Evolutionary conservation across 2,888 invertebrate genomes (phyloP).

Genomic region (Geotrupes spiniger): DNA sequence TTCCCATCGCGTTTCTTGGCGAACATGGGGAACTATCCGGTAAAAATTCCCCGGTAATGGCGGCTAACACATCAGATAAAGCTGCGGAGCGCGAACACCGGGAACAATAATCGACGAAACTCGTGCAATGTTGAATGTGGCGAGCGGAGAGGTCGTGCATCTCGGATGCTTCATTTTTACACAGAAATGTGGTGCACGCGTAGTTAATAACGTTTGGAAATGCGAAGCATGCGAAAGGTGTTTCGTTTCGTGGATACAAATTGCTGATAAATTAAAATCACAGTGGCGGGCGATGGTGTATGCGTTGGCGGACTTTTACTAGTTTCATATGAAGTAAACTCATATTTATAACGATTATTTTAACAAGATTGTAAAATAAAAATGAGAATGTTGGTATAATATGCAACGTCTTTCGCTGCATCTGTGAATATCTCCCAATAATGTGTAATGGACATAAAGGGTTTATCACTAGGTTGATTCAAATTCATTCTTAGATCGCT

Average conservation of each 20-base stretch:
- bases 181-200: constrained; percentile 5
- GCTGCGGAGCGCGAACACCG: constrained; percentile 28
- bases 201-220: constrained; percentile 6
- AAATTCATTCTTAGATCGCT: no score
- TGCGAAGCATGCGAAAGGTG: constrained; percentile 6
- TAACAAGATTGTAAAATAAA: no score
- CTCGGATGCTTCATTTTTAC: constrained; percentile 22
- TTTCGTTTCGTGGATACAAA: constrained; percentile 5
- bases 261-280: neutral
- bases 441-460: no score
- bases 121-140: constrained; percentile 28
- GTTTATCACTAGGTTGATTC: no score
- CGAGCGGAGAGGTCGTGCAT: constrained; percentile 27
- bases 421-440: no score
- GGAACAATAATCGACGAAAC: constrained; percentile 30
- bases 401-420: no score
- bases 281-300: no score
- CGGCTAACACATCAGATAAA: constrained; percentile 29
- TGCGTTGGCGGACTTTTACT: no score
- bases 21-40: neutral
- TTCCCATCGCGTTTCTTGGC: constrained; percentile 24
- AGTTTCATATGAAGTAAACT: no score
- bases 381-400: no score
- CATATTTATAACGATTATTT: no score
- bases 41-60: constrained; percentile 25